phyloP scores from a whole-genome alignment of 2,888 invertebrate species.

The Trachelus troglodyta region DNA sequence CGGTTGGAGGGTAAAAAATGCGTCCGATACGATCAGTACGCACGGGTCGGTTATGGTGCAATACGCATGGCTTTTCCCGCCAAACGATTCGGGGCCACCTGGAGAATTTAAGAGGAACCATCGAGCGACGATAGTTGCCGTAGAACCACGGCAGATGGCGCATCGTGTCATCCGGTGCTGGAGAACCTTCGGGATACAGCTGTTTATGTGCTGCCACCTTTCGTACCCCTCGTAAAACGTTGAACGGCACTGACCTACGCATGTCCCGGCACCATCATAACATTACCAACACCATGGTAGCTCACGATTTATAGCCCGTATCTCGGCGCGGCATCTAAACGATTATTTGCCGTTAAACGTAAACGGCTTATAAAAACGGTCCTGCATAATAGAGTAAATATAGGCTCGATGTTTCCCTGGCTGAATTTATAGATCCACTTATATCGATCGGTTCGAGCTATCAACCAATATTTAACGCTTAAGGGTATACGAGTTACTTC shows the following conservation, averaged over 20 bases:
- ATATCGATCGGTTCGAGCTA: constrained; percentile 25
- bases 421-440: constrained; percentile 64
- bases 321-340: constrained; percentile 64
- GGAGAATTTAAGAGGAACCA: constrained; percentile 47
- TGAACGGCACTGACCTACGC: constrained; percentile 58
- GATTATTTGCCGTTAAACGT: constrained; percentile 65
- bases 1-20: too few relatives aligned
- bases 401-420: constrained; percentile 53
- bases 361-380: constrained; percentile 58
- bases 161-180: constrained; percentile 33
- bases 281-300: constrained; percentile 42
- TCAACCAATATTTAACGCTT: constrained; percentile 10
- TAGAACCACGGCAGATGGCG: constrained; percentile 56
- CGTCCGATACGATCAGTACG: too few relatives aligned
- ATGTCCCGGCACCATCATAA: constrained; percentile 50
- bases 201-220: constrained; percentile 51
- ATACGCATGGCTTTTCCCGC: constrained; percentile 28
- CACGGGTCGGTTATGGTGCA: too few relatives aligned
- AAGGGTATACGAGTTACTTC: neutral
- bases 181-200: constrained; percentile 21
- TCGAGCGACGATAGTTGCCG: constrained; percentile 35
- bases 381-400: constrained; percentile 66
- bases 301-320: constrained; percentile 58
- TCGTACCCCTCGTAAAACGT: constrained; percentile 11
- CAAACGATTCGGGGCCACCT: constrained; percentile 47